A percentile compares a stretch with the other conserved stretches of the same genome.
Conservation (phyloP, 2,113 vertebrate genomes). For the Hystrix cristata region DNA sequence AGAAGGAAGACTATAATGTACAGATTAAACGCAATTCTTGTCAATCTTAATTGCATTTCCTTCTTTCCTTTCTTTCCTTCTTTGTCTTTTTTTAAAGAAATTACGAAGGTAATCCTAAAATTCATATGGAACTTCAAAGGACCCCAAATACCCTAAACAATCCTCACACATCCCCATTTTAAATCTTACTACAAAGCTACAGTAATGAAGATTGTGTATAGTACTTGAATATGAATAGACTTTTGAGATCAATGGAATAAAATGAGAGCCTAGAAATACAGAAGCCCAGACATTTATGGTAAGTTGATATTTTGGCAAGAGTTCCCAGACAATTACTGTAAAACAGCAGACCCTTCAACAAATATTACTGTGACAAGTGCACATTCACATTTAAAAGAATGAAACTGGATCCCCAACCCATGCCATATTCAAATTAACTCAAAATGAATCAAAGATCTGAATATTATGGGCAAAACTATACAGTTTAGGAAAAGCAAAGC, state of each 20-base stretch:
- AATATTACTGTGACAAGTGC: not conserved
- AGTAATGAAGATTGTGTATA: not conserved
- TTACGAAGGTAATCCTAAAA: not conserved
- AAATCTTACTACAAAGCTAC: not conserved
- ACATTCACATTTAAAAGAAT: not conserved
- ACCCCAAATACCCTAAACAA: not conserved
- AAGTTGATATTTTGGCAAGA: not conserved
- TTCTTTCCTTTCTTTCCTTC: not conserved
- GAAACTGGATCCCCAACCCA: not conserved
- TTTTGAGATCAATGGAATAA: not conserved
- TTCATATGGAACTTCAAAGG: constrained; percentile 3
- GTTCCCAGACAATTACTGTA: not conserved
- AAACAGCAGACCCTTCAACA: not conserved
- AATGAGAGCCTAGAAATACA: not conserved
- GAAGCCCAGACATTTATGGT: not conserved
- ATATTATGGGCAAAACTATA: not conserved
- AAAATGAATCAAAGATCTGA: not conserved
- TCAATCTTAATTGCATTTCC: not conserved
- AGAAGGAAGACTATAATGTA: not conserved
- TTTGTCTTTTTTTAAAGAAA: not conserved
- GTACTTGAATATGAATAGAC: not conserved
- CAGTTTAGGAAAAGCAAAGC: not conserved
- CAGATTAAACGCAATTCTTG: not conserved
- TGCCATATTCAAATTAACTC: not conserved
- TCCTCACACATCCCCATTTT: not conserved